Percentiles rank a stretch among this genome's conserved stretches.
Evolutionary conservation across 2,113 vertebrate genomes (phyloP).

Genomic region (Zosterops borbonicus): DNA sequence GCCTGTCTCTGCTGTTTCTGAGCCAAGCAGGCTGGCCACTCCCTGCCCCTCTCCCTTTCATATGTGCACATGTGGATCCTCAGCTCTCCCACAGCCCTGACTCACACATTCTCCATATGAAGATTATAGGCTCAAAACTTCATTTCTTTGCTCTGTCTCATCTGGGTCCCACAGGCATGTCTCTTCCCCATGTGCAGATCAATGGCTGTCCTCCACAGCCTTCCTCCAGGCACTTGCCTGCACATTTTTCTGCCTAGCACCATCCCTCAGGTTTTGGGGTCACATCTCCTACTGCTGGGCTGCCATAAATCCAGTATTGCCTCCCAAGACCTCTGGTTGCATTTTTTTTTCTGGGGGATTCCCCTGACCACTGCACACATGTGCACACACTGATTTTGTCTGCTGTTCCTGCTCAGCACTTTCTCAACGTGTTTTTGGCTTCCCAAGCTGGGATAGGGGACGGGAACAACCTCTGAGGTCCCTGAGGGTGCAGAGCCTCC

Average conservation of each 20-base stretch:
- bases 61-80: neutral
- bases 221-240: neutral
- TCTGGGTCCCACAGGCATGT: neutral
- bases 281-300: neutral
- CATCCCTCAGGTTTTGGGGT: neutral
- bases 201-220: neutral
- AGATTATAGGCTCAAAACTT: neutral
- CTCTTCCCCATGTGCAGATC: neutral
- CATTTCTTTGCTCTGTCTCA: neutral
- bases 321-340: accelerated
- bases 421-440: neutral
- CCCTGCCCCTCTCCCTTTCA: neutral
- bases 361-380: accelerated
- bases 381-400: neutral
- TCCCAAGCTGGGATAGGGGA: neutral
- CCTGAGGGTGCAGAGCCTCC: neutral
- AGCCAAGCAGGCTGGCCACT: neutral
- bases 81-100: neutral
- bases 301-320: neutral
- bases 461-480: neutral
- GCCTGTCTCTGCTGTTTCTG: neutral
- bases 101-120: neutral
- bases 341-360: neutral
- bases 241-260: accelerated
- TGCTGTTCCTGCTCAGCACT: neutral